Percentiles rank a stretch among this genome's conserved stretches.
phyloP scores from a whole-genome alignment of 2,888 invertebrate species.

The Actias luna region DNA sequence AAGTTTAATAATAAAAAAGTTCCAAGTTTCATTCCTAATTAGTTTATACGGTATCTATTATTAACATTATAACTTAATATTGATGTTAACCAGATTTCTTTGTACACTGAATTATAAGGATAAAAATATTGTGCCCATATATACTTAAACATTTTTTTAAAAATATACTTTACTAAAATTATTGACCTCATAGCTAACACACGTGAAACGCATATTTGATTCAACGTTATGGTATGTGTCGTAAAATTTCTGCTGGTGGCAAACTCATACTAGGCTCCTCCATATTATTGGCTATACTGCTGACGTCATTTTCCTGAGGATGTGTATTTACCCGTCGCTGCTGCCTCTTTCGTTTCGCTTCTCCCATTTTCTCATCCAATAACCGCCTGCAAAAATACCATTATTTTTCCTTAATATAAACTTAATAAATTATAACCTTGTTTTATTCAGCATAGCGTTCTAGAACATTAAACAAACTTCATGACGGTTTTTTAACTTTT shows the following conservation, averaged over 20 bases:
- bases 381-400: conserved; percentile 65
- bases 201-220: not conserved
- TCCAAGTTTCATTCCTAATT: not conserved
- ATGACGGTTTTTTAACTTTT: not conserved
- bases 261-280: conserved; percentile 58
- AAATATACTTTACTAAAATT: no score
- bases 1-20: not conserved
- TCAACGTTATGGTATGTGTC: conserved; percentile 14
- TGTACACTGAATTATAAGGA: conserved; percentile 14
- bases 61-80: no score
- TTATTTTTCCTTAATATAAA: not conserved
- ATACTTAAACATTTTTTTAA: not conserved
- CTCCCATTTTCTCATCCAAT: conserved; percentile 63
- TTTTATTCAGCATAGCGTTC: not conserved
- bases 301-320: conserved; percentile 49
- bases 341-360: conserved; percentile 58
- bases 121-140: not conserved
- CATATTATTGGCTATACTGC: conserved; percentile 65
- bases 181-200: no score
- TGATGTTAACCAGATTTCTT: no score
- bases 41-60: not conserved
- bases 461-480: not conserved
- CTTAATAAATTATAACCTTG: not conserved
- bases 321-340: conserved; percentile 48
- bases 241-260: conserved; percentile 57